Conservation (phyloP, 2,113 vertebrate species). For the Pollachius pollachius region DNA sequence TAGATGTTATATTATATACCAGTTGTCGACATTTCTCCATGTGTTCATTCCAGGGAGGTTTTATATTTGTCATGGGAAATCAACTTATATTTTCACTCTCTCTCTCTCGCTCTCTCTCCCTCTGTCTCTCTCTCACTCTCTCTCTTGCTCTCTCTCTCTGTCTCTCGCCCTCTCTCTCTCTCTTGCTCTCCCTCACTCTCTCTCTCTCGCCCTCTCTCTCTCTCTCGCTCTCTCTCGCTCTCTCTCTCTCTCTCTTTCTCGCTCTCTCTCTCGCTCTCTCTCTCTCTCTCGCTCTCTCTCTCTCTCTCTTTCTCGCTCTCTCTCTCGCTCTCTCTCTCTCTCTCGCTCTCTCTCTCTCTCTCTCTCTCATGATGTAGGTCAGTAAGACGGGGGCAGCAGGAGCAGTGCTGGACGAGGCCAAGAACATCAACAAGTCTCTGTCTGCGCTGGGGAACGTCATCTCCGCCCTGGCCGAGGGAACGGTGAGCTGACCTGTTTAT, state of each 20-base stretch:
- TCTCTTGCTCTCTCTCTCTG: too few species aligned
- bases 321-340: not conserved
- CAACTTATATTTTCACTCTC: not conserved
- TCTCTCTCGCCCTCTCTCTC: too few species aligned
- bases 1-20: too few species aligned
- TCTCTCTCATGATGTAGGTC: slow-evolving; percentile 80
- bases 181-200: too few species aligned
- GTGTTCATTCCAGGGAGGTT: too few species aligned
- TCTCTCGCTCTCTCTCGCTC: too few species aligned
- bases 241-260: too few species aligned
- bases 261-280: not conserved
- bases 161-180: too few species aligned
- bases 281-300: not conserved
- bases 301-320: not conserved
- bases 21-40: too few species aligned
- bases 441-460: slow-evolving; percentile 93
- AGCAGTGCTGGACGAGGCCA: slow-evolving; percentile 86
- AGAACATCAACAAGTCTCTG: slow-evolving; percentile 95
- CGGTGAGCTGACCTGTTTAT: slow-evolving; percentile 58
- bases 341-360: not conserved
- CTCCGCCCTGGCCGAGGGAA: slow-evolving; percentile 90
- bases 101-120: not conserved
- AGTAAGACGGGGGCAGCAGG: slow-evolving; percentile 91
- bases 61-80: too few species aligned
- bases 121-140: too few species aligned